A percentile compares a stretch with the other conserved stretches of the same genome.
Evolutionary conservation across 64 coral and sea anemone genomes (phyloP).

Genomic region (Stylophora pistillata): DNA sequence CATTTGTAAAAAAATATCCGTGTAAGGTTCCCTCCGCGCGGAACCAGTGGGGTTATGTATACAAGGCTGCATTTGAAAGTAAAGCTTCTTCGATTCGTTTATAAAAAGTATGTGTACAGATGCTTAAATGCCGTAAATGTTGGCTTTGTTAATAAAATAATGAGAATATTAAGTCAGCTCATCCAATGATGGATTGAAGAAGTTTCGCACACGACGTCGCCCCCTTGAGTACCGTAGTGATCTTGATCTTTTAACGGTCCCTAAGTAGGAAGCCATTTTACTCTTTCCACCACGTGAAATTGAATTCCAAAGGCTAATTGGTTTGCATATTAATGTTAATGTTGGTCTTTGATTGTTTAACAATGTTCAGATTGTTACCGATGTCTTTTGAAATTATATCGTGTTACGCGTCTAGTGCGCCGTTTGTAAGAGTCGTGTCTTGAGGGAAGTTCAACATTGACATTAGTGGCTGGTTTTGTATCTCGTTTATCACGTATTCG

Average conservation of each 20-base stretch:
- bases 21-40: background rate
- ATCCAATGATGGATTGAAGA: slow-evolving; percentile 2
- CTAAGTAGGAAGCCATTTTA: background rate
- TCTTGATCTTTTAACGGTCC: background rate
- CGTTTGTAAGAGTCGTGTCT: background rate
- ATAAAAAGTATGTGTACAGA: slow-evolving; percentile 33
- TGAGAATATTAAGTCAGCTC: background rate
- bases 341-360: background rate
- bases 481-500: slow-evolving; percentile 2
- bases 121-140: slow-evolving; percentile 37
- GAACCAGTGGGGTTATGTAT: slow-evolving; percentile 23
- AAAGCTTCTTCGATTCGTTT: background rate
- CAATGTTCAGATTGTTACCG: background rate
- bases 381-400: background rate
- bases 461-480: background rate
- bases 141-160: slow-evolving; percentile 20
- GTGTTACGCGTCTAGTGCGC: background rate
- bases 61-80: background rate
- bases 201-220: background rate
- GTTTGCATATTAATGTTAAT: slow-evolving; percentile 20
- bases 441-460: background rate
- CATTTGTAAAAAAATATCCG: background rate
- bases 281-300: slow-evolving; percentile 3
- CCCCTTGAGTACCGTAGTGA: background rate
- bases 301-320: background rate